Conservation (phyloP, 2,113 vertebrate species). For the Malurus melanocephalus region DNA sequence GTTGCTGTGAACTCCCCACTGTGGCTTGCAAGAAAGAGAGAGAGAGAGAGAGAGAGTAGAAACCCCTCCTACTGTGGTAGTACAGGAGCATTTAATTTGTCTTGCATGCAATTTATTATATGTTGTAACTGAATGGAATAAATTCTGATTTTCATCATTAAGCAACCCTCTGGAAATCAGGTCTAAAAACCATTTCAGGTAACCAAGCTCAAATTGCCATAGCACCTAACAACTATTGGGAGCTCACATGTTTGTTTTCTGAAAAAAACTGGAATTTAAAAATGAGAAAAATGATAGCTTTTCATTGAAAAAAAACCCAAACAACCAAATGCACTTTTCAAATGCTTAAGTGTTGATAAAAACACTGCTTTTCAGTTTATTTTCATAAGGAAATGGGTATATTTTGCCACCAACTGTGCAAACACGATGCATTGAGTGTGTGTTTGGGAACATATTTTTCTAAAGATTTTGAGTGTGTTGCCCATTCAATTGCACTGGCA, state of each 20-base stretch:
- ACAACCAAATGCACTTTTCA: background rate
- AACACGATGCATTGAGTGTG: accelerated
- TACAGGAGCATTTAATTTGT: background rate
- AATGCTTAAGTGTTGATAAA: background rate
- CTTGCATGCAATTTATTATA: background rate
- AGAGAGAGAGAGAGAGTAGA: background rate
- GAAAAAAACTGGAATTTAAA: background rate
- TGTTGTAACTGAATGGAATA: background rate
- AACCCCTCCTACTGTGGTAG: background rate
- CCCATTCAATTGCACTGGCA: background rate
- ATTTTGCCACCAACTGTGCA: background rate
- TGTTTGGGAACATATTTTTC: background rate
- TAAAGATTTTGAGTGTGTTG: background rate
- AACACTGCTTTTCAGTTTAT: background rate
- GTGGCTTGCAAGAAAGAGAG: background rate
- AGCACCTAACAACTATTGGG: background rate
- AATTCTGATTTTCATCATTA: background rate
- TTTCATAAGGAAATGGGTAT: background rate
- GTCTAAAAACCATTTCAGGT: background rate
- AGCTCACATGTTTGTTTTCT: background rate
- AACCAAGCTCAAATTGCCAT: background rate
- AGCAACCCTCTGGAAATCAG: background rate
- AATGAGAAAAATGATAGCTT: background rate
- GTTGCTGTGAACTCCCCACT: background rate
- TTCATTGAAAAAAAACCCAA: background rate